These are phyloP conservation scores for Chelonus insularis DNA, from an alignment of 1,140 invertebrate genomes.

Conservation along the genomic window DNA sequence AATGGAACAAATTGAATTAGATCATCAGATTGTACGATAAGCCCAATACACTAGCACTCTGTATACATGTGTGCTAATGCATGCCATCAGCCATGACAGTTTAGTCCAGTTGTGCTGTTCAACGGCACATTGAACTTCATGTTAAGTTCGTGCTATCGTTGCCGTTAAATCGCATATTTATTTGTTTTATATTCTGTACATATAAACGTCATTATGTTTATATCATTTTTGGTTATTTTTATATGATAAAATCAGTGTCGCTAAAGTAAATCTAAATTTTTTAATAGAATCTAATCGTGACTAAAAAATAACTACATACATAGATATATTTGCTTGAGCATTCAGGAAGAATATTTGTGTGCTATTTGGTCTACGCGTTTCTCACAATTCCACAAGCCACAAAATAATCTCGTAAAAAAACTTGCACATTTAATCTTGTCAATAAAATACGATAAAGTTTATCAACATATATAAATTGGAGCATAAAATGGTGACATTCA, in stretches of 20 bases:
- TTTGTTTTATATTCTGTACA: neutral
- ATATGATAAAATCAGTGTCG: neutral
- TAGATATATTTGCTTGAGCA: neutral
- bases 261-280: neutral
- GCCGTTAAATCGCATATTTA: neutral
- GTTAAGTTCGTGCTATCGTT: neutral
- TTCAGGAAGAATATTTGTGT: no score
- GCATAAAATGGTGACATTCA: no score
- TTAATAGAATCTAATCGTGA: neutral
- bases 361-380: no score
- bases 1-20: no score
- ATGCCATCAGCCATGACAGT: neutral
- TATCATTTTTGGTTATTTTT: neutral
- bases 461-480: no score
- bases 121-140: neutral
- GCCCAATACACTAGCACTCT: neutral
- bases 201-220: neutral
- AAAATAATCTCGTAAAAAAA: no score
- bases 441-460: no score
- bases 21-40: no score
- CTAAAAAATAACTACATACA: neutral
- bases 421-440: no score
- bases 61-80: neutral
- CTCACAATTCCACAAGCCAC: no score
- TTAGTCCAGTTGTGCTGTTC: conserved; percentile 5